phyloP scores from a whole-genome alignment of 2,797 vertebrate genomes.

The Rachycentron canadum region DNA sequence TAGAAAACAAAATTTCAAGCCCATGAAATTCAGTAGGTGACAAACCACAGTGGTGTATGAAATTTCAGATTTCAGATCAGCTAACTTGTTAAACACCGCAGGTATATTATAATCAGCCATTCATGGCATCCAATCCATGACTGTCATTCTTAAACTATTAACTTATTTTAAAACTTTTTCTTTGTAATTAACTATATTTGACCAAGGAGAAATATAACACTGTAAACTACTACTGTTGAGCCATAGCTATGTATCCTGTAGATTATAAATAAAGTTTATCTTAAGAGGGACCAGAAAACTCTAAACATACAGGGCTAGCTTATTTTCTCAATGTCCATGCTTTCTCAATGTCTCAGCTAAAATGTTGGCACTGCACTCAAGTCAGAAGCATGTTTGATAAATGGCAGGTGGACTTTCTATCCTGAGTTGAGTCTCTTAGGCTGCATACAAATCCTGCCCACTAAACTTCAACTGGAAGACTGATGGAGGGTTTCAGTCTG shows the following conservation, averaged over 20 bases:
- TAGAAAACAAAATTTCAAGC: too few species aligned
- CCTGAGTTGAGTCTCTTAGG: conserved; percentile 1
- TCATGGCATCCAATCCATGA: too few species aligned
- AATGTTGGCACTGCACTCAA: background rate
- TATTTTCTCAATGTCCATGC: background rate
- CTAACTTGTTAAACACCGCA: too few species aligned
- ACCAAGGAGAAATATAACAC: background rate
- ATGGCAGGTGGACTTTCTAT: background rate
- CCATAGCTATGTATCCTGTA: background rate
- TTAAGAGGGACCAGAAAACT: background rate
- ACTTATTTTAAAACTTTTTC: background rate
- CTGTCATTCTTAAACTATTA: background rate
- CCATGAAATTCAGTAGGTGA: too few species aligned
- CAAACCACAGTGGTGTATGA: too few species aligned
- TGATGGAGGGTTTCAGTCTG: background rate
- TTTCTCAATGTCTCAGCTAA: background rate
- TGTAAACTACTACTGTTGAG: background rate
- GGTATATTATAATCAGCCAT: background rate
- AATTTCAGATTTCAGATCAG: too few species aligned
- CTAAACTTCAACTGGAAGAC: background rate
- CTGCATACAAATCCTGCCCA: conserved; percentile 15
- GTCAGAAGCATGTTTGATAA: conserved; percentile 8
- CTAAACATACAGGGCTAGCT: background rate
- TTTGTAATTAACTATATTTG: background rate
- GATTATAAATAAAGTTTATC: background rate